phyloP scores from a whole-genome alignment of 2,113 vertebrate species.

The Platysternon megacephalum region DNA sequence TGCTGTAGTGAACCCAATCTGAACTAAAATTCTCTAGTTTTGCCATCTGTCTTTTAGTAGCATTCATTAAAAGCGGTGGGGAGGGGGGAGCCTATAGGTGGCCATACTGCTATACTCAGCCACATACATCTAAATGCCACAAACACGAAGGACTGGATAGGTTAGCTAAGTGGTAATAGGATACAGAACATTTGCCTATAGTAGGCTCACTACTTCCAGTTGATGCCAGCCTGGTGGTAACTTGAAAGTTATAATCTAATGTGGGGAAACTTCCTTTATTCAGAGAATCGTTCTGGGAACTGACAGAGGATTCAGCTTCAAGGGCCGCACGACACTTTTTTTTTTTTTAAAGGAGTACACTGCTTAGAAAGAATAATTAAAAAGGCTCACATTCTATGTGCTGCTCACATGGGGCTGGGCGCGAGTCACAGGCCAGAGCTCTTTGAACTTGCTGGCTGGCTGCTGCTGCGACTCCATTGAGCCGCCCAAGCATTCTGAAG shows the following conservation, averaged over 20 bases:
- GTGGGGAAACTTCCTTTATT: neutral
- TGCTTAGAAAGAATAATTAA: neutral
- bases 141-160: no score
- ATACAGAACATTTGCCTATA: neutral
- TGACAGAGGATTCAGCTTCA: neutral
- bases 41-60: rapidly evolving
- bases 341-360: neutral
- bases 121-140: rapidly evolving
- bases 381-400: no score
- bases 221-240: neutral
- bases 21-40: rapidly evolving
- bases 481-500: neutral
- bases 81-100: rapidly evolving
- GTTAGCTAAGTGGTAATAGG: neutral
- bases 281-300: neutral
- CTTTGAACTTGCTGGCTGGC: neutral
- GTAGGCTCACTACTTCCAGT: neutral
- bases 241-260: neutral
- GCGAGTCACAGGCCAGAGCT: neutral
- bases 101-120: rapidly evolving
- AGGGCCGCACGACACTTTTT: neutral
- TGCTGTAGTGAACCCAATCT: rapidly evolving
- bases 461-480: neutral
- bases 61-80: neutral
- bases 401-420: neutral